phyloP scores from a whole-genome alignment of 2,797 vertebrate species.

The Pogoniulus pusillus region DNA sequence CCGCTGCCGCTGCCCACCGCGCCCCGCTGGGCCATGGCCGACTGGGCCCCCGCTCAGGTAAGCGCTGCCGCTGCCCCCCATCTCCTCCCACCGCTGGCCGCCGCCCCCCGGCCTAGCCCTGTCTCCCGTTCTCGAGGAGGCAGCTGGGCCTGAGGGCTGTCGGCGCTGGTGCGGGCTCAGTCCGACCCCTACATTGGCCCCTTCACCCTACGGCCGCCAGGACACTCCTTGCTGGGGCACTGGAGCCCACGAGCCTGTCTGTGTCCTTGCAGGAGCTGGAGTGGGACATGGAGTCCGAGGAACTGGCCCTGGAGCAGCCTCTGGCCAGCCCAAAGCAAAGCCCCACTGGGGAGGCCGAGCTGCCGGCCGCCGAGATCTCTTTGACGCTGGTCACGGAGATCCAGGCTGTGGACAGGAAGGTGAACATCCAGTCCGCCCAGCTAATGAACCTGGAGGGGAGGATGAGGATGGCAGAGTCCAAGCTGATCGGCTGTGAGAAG shows the following conservation, averaged over 20 bases:
- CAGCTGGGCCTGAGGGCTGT: neutral
- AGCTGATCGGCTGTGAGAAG: constrained; percentile 77
- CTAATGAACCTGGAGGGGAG: constrained; percentile 76
- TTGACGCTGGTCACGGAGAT: constrained; percentile 76
- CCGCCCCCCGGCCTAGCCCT: neutral
- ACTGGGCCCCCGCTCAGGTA: constrained; percentile 43
- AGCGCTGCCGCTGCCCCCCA: neutral
- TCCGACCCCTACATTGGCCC: neutral
- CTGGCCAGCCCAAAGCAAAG: constrained; percentile 48
- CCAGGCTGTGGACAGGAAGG: constrained; percentile 77
- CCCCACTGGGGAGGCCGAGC: constrained; percentile 57
- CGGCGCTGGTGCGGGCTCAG: neutral
- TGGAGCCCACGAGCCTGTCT: neutral
- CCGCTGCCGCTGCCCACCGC: neutral
- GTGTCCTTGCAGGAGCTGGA: constrained; percentile 65
- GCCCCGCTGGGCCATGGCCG: constrained; percentile 14
- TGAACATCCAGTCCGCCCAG: constrained; percentile 75
- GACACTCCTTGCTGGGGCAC: too few relatives aligned
- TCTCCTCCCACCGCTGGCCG: neutral
- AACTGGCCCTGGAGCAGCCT: constrained; percentile 65
- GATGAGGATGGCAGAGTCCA: constrained; percentile 74
- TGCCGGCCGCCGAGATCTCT: constrained; percentile 75
- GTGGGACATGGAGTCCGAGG: constrained; percentile 71
- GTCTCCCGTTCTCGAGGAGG: neutral
- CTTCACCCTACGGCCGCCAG: neutral